These are phyloP conservation scores for Drosophila grimshawi DNA, from an alignment of 1,140 invertebrate genomes.

Conservation along the genomic window DNA sequence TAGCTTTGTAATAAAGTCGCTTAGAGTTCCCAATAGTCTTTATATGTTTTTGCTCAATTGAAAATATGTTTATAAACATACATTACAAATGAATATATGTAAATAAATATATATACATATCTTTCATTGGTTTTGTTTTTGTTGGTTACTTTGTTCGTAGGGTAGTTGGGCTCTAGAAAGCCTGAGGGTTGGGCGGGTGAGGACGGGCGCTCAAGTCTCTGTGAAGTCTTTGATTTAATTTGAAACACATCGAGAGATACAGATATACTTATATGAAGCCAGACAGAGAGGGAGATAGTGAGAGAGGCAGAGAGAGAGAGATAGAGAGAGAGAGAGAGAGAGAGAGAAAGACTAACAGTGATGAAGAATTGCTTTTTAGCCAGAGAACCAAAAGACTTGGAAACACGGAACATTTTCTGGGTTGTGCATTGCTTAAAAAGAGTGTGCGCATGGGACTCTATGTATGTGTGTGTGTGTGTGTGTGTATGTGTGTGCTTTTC, in stretches of 20 bases:
- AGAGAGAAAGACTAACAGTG: not conserved
- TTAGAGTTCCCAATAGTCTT: conserved; percentile 36
- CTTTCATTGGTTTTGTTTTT: not conserved
- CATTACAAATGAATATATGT: too few relatives aligned
- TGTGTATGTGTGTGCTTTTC: conserved; percentile 28
- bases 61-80: too few relatives aligned
- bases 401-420: conserved; percentile 31
- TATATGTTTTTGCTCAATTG: not conserved
- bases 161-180: conserved; percentile 6
- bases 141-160: conserved; percentile 32
- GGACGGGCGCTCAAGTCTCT: conserved; percentile 48
- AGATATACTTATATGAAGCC: too few relatives aligned
- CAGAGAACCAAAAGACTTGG: conserved; percentile 19
- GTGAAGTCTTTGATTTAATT: conserved; percentile 35
- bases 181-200: conserved; percentile 44
- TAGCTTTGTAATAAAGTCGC: conserved; percentile 25
- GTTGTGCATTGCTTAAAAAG: conserved; percentile 61
- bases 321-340: not conserved
- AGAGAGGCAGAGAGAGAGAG: not conserved
- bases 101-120: conserved; percentile 12
- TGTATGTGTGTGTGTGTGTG: conserved; percentile 32
- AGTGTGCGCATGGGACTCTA: conserved; percentile 55
- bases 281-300: too few relatives aligned
- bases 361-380: conserved; percentile 7
- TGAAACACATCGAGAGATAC: conserved; percentile 38